Evolutionary conservation across 37 sponge, comb jelly and placozoan genomes (phyloP).

Genomic region (Aphrocallistes beatrix): DNA sequence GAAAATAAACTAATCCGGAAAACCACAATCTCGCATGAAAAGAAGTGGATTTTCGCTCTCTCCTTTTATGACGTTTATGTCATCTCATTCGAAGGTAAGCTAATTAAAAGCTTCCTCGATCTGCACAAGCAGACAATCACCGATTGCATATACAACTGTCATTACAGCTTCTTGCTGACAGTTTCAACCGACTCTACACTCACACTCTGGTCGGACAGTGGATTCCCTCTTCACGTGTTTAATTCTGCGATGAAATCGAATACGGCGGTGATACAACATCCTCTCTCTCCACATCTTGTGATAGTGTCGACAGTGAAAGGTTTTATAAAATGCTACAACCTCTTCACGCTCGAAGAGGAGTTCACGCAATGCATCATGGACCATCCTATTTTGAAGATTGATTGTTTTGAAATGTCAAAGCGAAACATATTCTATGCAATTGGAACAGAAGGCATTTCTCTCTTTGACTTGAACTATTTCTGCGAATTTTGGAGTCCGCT

Average conservation of each 20-base stretch:
- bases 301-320: not conserved
- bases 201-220: not conserved
- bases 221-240: not conserved
- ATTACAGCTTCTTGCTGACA: not conserved
- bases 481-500: not conserved
- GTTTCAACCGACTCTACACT: not conserved
- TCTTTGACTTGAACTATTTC: not conserved
- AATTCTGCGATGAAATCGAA: not conserved
- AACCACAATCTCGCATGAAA: not conserved
- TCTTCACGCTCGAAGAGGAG: not conserved
- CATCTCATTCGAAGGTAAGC: not conserved
- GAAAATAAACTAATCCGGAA: not conserved
- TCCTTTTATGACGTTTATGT: slow-evolving; percentile 4
- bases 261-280: not conserved
- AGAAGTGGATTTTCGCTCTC: not conserved
- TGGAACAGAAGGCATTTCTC: not conserved
- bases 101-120: not conserved
- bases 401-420: not conserved
- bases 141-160: not conserved
- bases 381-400: not conserved
- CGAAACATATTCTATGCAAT: not conserved
- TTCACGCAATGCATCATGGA: not conserved
- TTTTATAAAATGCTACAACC: not conserved
- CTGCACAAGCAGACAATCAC: not conserved
- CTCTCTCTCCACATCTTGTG: not conserved